Percentiles rank a stretch among this genome's conserved stretches.
These are phyloP conservation scores for Papilio xuthus DNA, from an alignment of 1,140 invertebrate species.

Conservation along the genomic window DNA sequence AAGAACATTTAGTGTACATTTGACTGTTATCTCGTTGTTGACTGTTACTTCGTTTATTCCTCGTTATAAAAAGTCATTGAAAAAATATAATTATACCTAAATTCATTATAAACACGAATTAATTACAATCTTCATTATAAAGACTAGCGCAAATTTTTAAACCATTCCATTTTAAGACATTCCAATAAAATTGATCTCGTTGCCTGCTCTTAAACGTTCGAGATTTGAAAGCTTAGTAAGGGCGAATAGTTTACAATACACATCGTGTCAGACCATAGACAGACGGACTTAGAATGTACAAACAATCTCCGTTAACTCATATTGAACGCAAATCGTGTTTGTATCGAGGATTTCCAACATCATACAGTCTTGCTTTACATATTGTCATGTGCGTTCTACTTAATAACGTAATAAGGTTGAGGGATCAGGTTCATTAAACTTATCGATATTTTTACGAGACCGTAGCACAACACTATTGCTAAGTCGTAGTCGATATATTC, in stretches of 20 bases:
- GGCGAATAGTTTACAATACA: neutral
- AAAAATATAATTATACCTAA: neutral
- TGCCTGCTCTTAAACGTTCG: neutral
- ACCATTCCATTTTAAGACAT: no score
- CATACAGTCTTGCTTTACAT: neutral
- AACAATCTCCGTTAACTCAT: neutral
- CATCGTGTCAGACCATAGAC: conserved; percentile 13
- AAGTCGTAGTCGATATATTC: conserved; percentile 49
- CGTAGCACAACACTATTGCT: conserved; percentile 35
- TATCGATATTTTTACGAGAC: neutral
- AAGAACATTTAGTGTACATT: no score
- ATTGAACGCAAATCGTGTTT: neutral
- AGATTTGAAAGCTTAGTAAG: neutral
- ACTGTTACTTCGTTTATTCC: neutral
- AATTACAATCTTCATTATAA: no score
- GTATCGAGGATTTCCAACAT: conserved; percentile 8
- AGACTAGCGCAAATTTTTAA: no score
- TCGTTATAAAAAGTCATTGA: neutral
- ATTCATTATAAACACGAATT: no score
- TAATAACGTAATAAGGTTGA: neutral
- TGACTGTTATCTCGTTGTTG: no score
- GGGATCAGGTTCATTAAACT: no score
- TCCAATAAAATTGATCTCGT: no score
- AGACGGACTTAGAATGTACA: conserved; percentile 13
- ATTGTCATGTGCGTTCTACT: neutral